Percentiles rank a stretch among this genome's conserved stretches.
phyloP scores from a whole-genome alignment of 2,113 vertebrate species.

The Myotis lucifugus region DNA sequence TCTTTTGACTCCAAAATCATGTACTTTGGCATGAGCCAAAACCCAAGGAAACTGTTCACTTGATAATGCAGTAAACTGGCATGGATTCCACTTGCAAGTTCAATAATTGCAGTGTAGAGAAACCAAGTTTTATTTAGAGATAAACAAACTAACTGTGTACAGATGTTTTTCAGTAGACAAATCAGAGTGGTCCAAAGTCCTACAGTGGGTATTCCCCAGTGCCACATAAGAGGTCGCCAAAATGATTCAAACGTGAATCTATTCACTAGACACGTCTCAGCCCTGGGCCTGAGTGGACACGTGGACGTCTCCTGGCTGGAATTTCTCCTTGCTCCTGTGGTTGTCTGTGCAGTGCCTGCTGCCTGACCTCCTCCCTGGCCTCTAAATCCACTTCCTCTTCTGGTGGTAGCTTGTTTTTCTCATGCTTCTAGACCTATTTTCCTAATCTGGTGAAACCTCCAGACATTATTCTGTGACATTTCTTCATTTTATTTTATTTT shows the following conservation, averaged over 20 bases:
- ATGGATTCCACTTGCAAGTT: slow-evolving; percentile 37
- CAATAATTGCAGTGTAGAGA: slow-evolving; percentile 57
- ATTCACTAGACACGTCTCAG: neutral
- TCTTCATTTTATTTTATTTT: neutral
- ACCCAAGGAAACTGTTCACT: neutral
- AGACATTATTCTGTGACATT: neutral
- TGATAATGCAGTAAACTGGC: neutral
- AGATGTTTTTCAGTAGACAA: slow-evolving; percentile 54
- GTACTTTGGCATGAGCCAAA: slow-evolving; percentile 18
- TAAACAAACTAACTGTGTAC: slow-evolving; percentile 47
- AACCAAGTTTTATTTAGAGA: slow-evolving; percentile 67
- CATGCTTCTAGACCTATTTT: neutral
- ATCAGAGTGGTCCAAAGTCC: slow-evolving; percentile 15
- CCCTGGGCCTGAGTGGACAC: neutral
- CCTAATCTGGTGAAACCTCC: neutral
- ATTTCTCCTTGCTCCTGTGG: neutral
- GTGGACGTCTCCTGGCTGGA: neutral
- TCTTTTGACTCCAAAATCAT: neutral
- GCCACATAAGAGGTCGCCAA: neutral
- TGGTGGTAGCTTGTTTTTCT: neutral
- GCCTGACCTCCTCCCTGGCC: neutral
- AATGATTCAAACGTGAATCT: neutral
- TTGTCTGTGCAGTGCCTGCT: neutral
- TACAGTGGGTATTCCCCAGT: neutral
- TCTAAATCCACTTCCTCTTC: slow-evolving; percentile 26